Percentiles rank a stretch among this genome's conserved stretches.
These are phyloP conservation scores for Odontocerum albicorne DNA, from an alignment of 2,888 invertebrate genomes.

Conservation along the genomic window DNA sequence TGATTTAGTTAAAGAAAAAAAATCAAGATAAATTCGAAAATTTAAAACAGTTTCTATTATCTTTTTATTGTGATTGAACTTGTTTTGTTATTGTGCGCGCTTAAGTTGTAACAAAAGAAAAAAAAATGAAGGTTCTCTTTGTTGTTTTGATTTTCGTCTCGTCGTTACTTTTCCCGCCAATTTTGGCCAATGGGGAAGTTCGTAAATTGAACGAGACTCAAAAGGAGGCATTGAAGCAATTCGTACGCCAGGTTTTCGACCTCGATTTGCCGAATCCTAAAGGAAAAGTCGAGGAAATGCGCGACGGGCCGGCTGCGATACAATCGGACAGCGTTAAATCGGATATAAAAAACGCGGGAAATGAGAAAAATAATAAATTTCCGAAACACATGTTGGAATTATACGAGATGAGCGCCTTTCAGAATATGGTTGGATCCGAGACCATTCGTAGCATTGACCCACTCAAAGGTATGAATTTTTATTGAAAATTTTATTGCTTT, in stretches of 20 bases:
- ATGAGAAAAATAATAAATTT: conserved; percentile 19
- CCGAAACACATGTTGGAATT: conserved; percentile 37
- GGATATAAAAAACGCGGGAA: not conserved
- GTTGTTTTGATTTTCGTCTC: not conserved
- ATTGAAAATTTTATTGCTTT: not conserved
- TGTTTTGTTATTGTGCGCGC: not conserved
- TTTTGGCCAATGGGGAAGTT: conserved; percentile 8
- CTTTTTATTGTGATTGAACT: too few relatives aligned
- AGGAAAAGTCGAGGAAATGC: not conserved
- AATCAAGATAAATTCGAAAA: too few relatives aligned
- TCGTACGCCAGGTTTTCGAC: conserved; percentile 20
- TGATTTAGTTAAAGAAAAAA: too few relatives aligned
- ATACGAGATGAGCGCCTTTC: conserved; percentile 31
- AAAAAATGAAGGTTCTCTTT: not conserved
- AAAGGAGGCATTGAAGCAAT: conserved; percentile 21
- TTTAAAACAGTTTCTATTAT: too few relatives aligned
- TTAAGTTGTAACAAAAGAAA: not conserved
- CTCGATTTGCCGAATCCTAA: conserved; percentile 20
- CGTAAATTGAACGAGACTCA: conserved; percentile 27
- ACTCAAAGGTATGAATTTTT: conserved; percentile 26
- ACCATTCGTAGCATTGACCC: conserved; percentile 37
- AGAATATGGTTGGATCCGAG: conserved; percentile 29
- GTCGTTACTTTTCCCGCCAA: conserved; percentile 17
- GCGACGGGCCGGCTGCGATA: too few relatives aligned
- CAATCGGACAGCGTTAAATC: not conserved